Evolutionary conservation across 2,888 invertebrate genomes (phyloP), one percentile per base, ranked within the genome.

Genomic region (Epistrophe eligans): DNA sequence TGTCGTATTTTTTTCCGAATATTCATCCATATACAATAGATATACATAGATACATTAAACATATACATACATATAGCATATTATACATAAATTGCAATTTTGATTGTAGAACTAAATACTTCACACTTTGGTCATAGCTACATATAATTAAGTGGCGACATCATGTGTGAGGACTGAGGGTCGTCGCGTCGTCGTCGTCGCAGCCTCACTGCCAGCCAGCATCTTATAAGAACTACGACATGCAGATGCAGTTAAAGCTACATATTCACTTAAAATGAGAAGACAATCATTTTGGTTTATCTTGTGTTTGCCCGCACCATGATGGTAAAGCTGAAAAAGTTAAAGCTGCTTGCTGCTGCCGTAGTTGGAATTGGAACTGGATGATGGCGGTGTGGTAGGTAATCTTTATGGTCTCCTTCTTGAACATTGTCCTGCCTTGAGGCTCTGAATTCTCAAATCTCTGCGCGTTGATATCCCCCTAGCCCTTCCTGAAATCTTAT

Each of bases 401-500:
- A 83, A 79, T 87, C 76, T 83, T 83, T 87, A 87, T 76, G 83
- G 85, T 79, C 87, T 83, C 87, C 83, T 74, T 57, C 60, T 73
- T 79, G 66, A 76, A 83, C 64, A 83, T 82, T 87, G 87, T 87
- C 83, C 83, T 87, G 83, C 87, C 87, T 83, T 35, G 67, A 79
- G 87, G 87, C 83, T 52, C 74, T 74, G 76, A 55, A 79, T 72
- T 83, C 64, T 74, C 60, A 19, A 50, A 67, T 50, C 67, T 48
- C 48, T 45, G 35, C 48, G 66, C 62, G 74, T 66, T 79, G 58
- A 58, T 77, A 74, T 82, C 71, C 85, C 73, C 76, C 72, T 66
- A 40, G 79, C 79, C 72, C 79, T 70, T 79, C 80, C 66, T 81
- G 87, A 87, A 89, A 89, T 89, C 89, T 89, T 87, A 89, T 89